phyloP scores from a whole-genome alignment of 2,888 invertebrate genomes.

The Diloba caeruleocephala region DNA sequence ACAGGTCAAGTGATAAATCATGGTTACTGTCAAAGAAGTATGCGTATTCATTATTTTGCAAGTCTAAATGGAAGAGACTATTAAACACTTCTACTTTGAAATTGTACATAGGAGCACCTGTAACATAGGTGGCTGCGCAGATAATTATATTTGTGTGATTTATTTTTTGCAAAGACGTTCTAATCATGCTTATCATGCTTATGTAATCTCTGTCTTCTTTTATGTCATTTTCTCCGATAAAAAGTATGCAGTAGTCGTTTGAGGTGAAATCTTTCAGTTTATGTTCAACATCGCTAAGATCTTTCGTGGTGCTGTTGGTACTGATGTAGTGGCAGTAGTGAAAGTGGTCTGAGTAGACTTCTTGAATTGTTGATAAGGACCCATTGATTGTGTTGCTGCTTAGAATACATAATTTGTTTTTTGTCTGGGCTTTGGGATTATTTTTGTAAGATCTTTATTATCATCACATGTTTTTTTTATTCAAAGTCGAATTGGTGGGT shows the following conservation, averaged over 20 bases:
- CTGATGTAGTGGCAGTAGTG: slow-evolving; percentile 8
- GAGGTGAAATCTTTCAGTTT: slow-evolving; percentile 2
- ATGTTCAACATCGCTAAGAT: background rate
- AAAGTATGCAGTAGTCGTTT: slow-evolving; percentile 9
- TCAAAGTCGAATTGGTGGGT: background rate
- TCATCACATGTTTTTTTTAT: no score
- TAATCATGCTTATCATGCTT: background rate
- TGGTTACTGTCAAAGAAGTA: slow-evolving; percentile 4
- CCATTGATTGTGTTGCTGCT: background rate
- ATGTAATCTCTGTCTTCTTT: slow-evolving; percentile 4
- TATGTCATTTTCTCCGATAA: slow-evolving; percentile 8
- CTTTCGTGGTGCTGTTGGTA: slow-evolving; percentile 1
- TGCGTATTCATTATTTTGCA: background rate
- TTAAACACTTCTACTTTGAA: slow-evolving; percentile 11
- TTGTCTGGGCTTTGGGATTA: no score
- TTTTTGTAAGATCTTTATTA: no score
- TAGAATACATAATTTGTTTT: slow-evolving; percentile 6
- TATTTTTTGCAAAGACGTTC: slow-evolving; percentile 4
- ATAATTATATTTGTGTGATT: slow-evolving; percentile 6
- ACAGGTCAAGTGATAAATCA: background rate
- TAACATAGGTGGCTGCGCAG: slow-evolving; percentile 2
- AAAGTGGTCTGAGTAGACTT: background rate
- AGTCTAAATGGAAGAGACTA: background rate
- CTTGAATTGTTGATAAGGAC: slow-evolving; percentile 1
- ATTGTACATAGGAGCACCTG: slow-evolving; percentile 7